Conservation (phyloP, 1,140 invertebrate genomes). For the Drosophila insularis region DNA sequence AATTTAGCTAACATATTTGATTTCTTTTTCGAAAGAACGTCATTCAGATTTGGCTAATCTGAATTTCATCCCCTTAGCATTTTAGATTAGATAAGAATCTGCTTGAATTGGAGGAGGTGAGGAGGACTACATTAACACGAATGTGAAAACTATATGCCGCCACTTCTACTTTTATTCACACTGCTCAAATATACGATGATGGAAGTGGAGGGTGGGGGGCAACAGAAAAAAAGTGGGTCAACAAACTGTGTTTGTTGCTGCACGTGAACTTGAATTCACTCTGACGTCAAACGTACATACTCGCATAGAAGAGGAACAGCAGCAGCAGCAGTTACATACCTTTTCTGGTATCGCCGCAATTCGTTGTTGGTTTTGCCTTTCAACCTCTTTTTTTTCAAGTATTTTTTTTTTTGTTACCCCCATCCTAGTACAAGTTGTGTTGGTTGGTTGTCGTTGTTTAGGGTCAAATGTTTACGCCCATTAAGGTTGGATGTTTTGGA, state of each 20-base stretch:
- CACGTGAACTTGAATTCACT: constrained; percentile 53
- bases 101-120: background rate
- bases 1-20: background rate
- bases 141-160: background rate
- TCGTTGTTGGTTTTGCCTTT: constrained; percentile 22
- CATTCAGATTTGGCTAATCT: background rate
- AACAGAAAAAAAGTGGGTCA: constrained; percentile 33
- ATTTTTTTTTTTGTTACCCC: constrained; percentile 6
- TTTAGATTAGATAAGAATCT: background rate
- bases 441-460: constrained; percentile 5
- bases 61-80: background rate
- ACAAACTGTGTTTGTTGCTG: constrained; percentile 58
- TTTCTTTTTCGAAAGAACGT: background rate
- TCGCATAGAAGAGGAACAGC: background rate
- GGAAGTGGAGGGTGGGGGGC: constrained; percentile 15
- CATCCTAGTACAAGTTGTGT: constrained; percentile 24
- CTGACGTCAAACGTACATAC: constrained; percentile 46
- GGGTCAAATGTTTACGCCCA: constrained; percentile 45
- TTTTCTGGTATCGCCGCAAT: constrained; percentile 5
- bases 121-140: background rate
- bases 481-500: constrained; percentile 16
- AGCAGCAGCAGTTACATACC: background rate
- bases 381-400: constrained; percentile 32
- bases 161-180: constrained; percentile 25
- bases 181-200: constrained; percentile 24